phyloP scores from a whole-genome alignment of 1,140 invertebrate genomes.

The Nephila pilipes region DNA sequence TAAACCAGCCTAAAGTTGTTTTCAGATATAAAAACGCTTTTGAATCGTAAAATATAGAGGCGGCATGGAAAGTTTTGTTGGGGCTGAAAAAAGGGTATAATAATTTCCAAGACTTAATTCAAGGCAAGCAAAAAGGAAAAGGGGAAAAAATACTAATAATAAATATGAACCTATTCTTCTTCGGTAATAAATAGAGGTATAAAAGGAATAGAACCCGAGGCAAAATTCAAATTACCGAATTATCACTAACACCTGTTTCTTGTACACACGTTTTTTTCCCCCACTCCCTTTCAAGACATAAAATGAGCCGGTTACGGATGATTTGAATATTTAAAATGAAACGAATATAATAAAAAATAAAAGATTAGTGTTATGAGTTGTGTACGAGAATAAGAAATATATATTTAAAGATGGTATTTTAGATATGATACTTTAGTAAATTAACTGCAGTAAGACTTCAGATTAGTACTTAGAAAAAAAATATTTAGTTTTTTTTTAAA shows the following conservation, averaged over 20 bases:
- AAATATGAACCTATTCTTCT: slow-evolving; percentile 14
- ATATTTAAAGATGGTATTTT: too few relatives aligned
- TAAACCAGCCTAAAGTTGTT: not conserved
- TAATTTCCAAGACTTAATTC: not conserved
- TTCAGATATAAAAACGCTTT: slow-evolving; percentile 1
- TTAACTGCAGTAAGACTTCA: too few relatives aligned
- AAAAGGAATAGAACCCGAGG: slow-evolving; percentile 14
- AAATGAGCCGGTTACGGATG: not conserved
- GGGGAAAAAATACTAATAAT: not conserved
- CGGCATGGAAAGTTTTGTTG: not conserved
- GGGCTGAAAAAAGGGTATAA: not conserved
- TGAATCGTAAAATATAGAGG: slow-evolving; percentile 23
- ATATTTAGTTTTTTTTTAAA: too few relatives aligned
- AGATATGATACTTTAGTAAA: too few relatives aligned
- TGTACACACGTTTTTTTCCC: not conserved
- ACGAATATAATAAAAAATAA: not conserved
- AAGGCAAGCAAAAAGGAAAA: not conserved
- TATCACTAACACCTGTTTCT: slow-evolving; percentile 16
- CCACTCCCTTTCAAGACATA: not conserved
- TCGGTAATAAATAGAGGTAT: slow-evolving; percentile 47
- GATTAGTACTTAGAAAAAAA: too few relatives aligned
- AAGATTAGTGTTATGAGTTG: too few relatives aligned
- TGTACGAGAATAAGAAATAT: too few relatives aligned
- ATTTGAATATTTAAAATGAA: not conserved
- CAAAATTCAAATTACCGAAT: not conserved